phyloP scores from a whole-genome alignment of 2,113 vertebrate genomes.

The Condylura cristata region DNA sequence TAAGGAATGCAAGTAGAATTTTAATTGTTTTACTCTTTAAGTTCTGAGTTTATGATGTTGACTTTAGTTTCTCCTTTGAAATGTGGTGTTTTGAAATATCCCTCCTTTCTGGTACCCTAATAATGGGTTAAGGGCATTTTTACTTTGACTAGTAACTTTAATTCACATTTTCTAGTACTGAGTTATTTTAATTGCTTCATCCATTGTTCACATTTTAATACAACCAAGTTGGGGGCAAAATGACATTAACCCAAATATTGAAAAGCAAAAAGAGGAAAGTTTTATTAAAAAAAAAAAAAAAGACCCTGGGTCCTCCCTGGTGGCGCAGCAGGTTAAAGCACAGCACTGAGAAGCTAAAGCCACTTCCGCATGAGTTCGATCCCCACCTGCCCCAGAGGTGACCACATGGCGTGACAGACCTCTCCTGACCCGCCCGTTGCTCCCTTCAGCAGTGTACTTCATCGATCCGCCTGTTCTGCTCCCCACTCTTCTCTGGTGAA shows the following conservation, averaged over 20 bases:
- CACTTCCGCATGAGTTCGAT: too few relatives aligned
- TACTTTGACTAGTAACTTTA: constrained; percentile 61
- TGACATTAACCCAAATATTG: constrained; percentile 35
- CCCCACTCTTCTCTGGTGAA: too few relatives aligned
- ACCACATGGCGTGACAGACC: too few relatives aligned
- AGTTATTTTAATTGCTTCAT: constrained; percentile 63
- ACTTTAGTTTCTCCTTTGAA: constrained; percentile 53
- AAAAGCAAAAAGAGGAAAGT: constrained; percentile 24
- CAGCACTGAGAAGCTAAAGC: too few relatives aligned
- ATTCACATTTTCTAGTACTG: constrained; percentile 49
- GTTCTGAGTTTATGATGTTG: constrained; percentile 53
- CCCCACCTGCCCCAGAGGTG: too few relatives aligned
- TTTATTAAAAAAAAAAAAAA: neutral
- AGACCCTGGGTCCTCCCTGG: too few relatives aligned
- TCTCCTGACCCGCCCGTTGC: too few relatives aligned
- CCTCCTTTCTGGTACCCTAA: constrained; percentile 44
- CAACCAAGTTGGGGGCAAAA: neutral
- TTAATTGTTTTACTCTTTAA: constrained; percentile 60
- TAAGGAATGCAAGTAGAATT: constrained; percentile 22
- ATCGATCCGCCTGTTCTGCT: too few relatives aligned
- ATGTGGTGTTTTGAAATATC: constrained; percentile 59
- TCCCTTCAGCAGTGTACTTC: too few relatives aligned
- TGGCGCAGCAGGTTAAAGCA: too few relatives aligned
- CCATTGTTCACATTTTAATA: constrained; percentile 64
- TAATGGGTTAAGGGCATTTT: constrained; percentile 57